phyloP scores from a whole-genome alignment of 2,113 vertebrate species.

The Microcebus griseorufus region DNA sequence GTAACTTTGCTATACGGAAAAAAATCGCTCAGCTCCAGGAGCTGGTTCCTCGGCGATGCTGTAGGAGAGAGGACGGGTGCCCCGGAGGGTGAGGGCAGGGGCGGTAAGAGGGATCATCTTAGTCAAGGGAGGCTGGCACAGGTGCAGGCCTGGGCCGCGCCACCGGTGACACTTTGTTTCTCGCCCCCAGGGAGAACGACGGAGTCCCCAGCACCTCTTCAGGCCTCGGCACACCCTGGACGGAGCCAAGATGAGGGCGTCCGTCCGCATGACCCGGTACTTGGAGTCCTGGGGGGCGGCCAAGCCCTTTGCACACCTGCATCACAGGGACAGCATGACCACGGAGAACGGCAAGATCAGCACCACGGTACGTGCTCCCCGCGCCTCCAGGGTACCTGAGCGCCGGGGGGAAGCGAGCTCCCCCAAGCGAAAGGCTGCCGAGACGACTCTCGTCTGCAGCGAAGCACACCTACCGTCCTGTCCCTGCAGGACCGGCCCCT shows the following conservation, averaged over 20 bases:
- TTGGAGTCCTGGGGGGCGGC: constrained; percentile 98
- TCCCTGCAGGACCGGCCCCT: too few relatives aligned
- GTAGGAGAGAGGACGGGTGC: not conserved
- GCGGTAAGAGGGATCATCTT: accelerated
- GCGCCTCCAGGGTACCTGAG: not conserved
- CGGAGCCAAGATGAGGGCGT: constrained; percentile 97
- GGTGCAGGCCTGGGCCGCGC: accelerated
- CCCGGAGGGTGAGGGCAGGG: accelerated
- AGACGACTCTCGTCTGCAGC: accelerated
- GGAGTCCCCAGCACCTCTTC: constrained; percentile 94
- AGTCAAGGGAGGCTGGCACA: accelerated
- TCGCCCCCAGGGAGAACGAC: constrained; percentile 89
- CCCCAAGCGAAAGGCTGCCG: not conserved
- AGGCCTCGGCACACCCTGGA: constrained; percentile 90
- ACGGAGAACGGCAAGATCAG: constrained; percentile 98
- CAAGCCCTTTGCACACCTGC: constrained; percentile 97
- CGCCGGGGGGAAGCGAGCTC: accelerated
- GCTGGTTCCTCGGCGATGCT: not conserved
- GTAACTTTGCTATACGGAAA: not conserved
- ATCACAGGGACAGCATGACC: constrained; percentile 98
- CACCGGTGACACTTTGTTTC: not conserved
- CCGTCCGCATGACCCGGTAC: constrained; percentile 98
- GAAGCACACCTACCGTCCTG: not conserved
- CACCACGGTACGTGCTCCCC: constrained; percentile 90
- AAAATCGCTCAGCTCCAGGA: not conserved